These are phyloP conservation scores for Congeria kusceri DNA, from an alignment of 2,888 invertebrate species.

Conservation along the genomic window DNA sequence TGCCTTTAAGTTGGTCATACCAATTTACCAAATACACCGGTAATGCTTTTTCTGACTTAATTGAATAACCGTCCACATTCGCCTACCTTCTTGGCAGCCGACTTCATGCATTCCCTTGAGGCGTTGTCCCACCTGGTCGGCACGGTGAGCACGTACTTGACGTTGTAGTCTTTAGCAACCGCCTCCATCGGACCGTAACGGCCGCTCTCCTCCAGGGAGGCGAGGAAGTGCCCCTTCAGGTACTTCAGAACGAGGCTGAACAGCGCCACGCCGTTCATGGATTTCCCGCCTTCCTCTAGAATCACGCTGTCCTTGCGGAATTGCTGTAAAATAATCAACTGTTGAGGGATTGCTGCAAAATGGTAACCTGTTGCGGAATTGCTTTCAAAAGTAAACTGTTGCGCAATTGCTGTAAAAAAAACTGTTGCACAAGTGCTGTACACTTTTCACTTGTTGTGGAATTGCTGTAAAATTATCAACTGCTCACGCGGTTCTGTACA, in stretches of 20 bases:
- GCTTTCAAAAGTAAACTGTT: no score
- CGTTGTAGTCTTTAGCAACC: conserved; percentile 16
- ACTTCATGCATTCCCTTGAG: conserved; percentile 57
- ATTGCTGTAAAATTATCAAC: no score
- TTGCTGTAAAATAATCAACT: conserved; percentile 37
- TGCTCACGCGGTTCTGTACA: no score
- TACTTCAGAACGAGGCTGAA: conserved; percentile 51
- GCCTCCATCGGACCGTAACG: conserved; percentile 42
- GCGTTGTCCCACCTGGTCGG: conserved; percentile 63
- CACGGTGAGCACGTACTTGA: conserved; percentile 53
- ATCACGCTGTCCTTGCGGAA: conserved; percentile 59
- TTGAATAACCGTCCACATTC: no score
- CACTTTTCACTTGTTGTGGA: no score
- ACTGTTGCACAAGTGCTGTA: no score
- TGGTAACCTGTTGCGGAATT: no score
- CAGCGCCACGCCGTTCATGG: conserved; percentile 49
- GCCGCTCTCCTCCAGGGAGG: conserved; percentile 45
- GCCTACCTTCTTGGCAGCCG: conserved; percentile 59
- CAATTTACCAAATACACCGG: no score
- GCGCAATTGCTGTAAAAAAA: no score
- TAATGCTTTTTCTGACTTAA: no score
- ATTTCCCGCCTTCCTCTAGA: conserved; percentile 59
- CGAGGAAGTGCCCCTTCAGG: conserved; percentile 44
- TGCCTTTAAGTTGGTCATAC: no score
- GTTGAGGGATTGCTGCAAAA: background rate